Base-by-base conservation (phyloP, 92 coral and sea anemone species). In the Bergia puertoricense region DNA sequence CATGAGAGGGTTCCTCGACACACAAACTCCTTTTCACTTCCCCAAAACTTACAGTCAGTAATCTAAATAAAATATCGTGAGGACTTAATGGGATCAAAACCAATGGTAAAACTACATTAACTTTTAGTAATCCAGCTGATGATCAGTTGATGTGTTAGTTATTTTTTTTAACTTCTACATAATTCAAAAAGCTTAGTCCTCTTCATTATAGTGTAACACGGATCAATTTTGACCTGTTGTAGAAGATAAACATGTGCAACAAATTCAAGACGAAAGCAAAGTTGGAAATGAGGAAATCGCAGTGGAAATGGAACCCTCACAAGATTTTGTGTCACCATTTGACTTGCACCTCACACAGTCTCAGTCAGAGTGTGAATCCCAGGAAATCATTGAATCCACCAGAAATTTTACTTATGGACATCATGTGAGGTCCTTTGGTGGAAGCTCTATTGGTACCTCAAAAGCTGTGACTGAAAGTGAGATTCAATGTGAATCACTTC, bases 341-440 rank as follows among this genome's bases (percentile, higher is more conserved):
- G 90, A 91, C 18, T 88, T 95, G 23, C 98, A 93, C 83, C 88
- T 93, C n/a, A 89, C 95, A 4, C 98, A 91, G 88, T 93, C 96
- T 5, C 96, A 95, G 51, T 41, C 88, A 6, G 93, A 91, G 30
- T 67, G 83, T 80, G 92, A 89, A 30, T 88, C 91, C 45, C 94
- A 89, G 74, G 79, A 80, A 71, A 44, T 81, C 40, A 71, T 90
- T 42, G 86, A 67, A 65, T 42, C 86, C 20, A 41, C 75, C 18
- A 67, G 43, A 48, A 14, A 68, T 23, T 0, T 51, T 79, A 15
- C 20, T 44, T 42, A 36, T 69, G 86, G 67, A 8, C 30, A 69
- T 44, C 40, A 23, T 11, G 42, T 42, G 8, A 45, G 69, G 65
- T 42, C 44, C 23, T 22, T 38, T 45, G 45, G 6, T 69, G 65